These are phyloP conservation scores for Eumacrocentrus americanus DNA, from an alignment of 2,888 invertebrate genomes.

Conservation along the genomic window DNA sequence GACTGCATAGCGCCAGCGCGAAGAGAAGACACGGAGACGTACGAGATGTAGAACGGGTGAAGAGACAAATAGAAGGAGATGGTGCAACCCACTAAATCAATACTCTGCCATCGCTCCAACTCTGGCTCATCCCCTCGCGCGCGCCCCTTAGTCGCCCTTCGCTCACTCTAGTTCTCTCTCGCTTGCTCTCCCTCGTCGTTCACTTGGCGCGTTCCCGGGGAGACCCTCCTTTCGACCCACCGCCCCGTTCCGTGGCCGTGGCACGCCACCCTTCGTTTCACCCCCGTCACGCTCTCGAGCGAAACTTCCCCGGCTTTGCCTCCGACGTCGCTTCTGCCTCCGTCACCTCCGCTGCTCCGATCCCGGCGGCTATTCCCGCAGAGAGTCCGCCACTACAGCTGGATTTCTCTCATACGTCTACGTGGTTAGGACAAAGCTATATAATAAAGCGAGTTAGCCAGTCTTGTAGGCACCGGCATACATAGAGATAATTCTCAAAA, in stretches of 20 bases:
- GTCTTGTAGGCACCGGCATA: background rate
- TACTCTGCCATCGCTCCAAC: constrained; percentile 63
- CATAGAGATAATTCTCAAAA: background rate
- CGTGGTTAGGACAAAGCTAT: background rate
- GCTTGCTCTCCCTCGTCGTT: constrained; percentile 32
- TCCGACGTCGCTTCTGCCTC: constrained; percentile 31
- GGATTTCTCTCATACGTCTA: constrained; percentile 35
- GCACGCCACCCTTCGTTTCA: constrained; percentile 48
- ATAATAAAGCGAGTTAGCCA: background rate
- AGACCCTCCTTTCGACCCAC: constrained; percentile 31
- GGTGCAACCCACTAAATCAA: constrained; percentile 61
- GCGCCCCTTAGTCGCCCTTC: constrained; percentile 44
- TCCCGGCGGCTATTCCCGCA: constrained; percentile 46
- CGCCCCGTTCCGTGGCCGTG: constrained; percentile 30
- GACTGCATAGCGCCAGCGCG: constrained; percentile 29
- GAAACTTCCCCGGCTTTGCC: constrained; percentile 56
- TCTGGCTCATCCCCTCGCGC: constrained; percentile 56
- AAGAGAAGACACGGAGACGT: constrained; percentile 52
- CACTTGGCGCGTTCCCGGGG: constrained; percentile 30
- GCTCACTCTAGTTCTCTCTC: constrained; percentile 37
- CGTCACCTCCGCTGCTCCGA: constrained; percentile 18
- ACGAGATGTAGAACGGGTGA: constrained; percentile 41
- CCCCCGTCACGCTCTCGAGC: constrained; percentile 60
- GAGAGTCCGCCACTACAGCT: constrained; percentile 49
- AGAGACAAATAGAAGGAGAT: constrained; percentile 61